These are phyloP conservation scores for Acanthopagrus latus DNA, from an alignment of 2,797 vertebrate species.

Conservation along the genomic window DNA sequence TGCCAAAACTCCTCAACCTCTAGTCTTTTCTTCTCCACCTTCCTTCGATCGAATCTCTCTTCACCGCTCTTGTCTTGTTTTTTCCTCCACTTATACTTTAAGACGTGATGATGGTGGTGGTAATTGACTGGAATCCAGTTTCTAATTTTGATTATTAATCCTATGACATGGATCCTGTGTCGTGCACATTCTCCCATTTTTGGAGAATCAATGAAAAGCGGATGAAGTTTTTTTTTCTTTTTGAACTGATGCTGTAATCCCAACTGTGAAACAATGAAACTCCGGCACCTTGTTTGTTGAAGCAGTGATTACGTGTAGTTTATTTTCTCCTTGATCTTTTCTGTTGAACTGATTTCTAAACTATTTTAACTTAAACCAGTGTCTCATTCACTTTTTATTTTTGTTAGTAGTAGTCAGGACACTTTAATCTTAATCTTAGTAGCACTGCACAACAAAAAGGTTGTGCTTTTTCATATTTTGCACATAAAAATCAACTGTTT, in stretches of 20 bases:
- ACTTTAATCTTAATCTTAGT: slow-evolving; percentile 28
- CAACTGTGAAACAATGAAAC: slow-evolving; percentile 56
- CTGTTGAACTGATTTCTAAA: slow-evolving; percentile 30
- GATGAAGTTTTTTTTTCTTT: slow-evolving; percentile 6
- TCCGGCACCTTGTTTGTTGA: slow-evolving; percentile 33
- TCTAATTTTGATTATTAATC: slow-evolving; percentile 59
- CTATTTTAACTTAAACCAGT: slow-evolving; percentile 12
- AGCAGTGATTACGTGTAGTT: slow-evolving; percentile 20
- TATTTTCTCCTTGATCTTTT: slow-evolving; percentile 32
- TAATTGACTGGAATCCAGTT: slow-evolving; percentile 84
- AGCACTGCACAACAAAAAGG: slow-evolving; percentile 27
- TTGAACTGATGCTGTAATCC: slow-evolving; percentile 33
- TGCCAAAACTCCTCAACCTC: slow-evolving; percentile 26
- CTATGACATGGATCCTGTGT: slow-evolving; percentile 50
- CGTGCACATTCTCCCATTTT: slow-evolving; percentile 61
- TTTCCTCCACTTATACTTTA: slow-evolving; percentile 21
- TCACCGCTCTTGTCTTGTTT: slow-evolving; percentile 17
- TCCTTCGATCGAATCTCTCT: slow-evolving; percentile 28
- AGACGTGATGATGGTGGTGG: slow-evolving; percentile 52
- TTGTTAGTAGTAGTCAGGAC: slow-evolving; percentile 22
- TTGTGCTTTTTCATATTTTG: slow-evolving; percentile 52
- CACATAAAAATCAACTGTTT: slow-evolving; percentile 58
- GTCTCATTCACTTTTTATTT: slow-evolving; percentile 44
- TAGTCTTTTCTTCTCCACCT: slow-evolving; percentile 21
- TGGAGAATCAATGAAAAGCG: slow-evolving; percentile 62